Base-by-base conservation (phyloP, 2,888 invertebrate genomes). In the Drosophila anomalipes region DNA sequence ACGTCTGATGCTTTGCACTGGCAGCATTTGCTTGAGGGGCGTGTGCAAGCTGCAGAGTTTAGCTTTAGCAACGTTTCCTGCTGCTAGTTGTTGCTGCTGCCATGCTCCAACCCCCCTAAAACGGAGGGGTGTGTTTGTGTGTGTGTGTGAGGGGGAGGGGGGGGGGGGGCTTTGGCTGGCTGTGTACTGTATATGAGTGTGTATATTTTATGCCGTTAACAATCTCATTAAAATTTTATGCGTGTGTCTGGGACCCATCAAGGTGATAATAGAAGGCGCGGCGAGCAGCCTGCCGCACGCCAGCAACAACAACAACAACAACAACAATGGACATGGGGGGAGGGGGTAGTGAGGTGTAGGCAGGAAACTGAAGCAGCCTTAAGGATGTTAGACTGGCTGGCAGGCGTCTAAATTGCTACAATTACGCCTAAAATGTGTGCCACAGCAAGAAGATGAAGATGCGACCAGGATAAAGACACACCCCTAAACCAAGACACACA, bases 161-260 rank as follows among this genome's bases (percentile, higher is more conserved):
- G 32, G 56, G 30, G 35, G n/a, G 49, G 30, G 26, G 64, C 74
- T 66, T 67, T 68, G 60, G n/a, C 52, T 52, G 28, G 26, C 73
- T 63, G 39, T 59, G 49, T 51, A 59, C 51, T 54, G 35, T 68
- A 41, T 73, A 63, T 77, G 81, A 71, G 71, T 71, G 74, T 90
- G 75, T 90, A 88, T 81, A 87, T 84, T 89, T 87, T 86, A 82
- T 86, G 84, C 82, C 90, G 84, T 83, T 87, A 87, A 87, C 87
- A 87, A 87, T 87, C 90, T 87, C 90, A 87, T 87, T 87, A 87
- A 87, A 87, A 90, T 90, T 90, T 89, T 89, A 90, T 90, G 87
- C 87, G 87, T 87, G 75, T 81, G 90, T 84, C 84, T 81, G 67
- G 69, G 65, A 54, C 66, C 73, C 73, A 69, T 70, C 72, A 83